Evolutionary conservation across 2,888 invertebrate species (phyloP).

Genomic region (Tillus elongatus): DNA sequence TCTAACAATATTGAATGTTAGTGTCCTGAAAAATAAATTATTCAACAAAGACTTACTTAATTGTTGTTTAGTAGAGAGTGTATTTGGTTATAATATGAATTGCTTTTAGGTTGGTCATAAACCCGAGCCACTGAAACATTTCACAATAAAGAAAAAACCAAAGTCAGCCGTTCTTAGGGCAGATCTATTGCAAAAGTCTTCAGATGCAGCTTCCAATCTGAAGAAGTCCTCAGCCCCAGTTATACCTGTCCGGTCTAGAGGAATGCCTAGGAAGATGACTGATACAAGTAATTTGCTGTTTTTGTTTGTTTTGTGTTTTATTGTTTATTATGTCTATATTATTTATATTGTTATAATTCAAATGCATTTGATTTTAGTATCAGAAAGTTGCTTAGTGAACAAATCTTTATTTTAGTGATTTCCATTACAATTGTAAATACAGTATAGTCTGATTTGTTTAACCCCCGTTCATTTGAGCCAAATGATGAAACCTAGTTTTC

Average conservation of each 20-base stretch:
- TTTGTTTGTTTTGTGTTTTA: not conserved
- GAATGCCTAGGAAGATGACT: constrained; percentile 94
- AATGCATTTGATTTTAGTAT: too few species aligned
- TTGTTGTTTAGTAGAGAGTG: too few species aligned
- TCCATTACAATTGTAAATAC: too few species aligned
- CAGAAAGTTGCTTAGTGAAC: too few species aligned
- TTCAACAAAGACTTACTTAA: too few species aligned
- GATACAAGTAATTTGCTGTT: constrained; percentile 74
- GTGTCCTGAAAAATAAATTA: too few species aligned
- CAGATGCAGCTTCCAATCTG: constrained; percentile 79
- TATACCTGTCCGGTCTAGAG: constrained; percentile 76
- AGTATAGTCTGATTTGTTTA: too few species aligned
- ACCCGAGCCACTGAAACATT: constrained; percentile 81
- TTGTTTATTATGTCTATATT: not conserved
- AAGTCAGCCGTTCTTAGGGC: constrained; percentile 86
- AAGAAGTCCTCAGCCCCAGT: constrained; percentile 84
- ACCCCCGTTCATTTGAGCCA: too few species aligned
- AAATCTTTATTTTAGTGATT: too few species aligned
- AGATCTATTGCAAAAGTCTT: constrained; percentile 84
- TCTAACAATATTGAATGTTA: too few species aligned
- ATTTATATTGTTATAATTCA: not conserved
- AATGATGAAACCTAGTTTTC: too few species aligned
- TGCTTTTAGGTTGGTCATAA: constrained; percentile 61
- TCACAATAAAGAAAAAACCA: constrained; percentile 85
- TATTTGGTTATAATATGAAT: constrained; percentile 11